phyloP scores from a whole-genome alignment of 2,113 vertebrate genomes.

The Neodon shergylaensis region DNA sequence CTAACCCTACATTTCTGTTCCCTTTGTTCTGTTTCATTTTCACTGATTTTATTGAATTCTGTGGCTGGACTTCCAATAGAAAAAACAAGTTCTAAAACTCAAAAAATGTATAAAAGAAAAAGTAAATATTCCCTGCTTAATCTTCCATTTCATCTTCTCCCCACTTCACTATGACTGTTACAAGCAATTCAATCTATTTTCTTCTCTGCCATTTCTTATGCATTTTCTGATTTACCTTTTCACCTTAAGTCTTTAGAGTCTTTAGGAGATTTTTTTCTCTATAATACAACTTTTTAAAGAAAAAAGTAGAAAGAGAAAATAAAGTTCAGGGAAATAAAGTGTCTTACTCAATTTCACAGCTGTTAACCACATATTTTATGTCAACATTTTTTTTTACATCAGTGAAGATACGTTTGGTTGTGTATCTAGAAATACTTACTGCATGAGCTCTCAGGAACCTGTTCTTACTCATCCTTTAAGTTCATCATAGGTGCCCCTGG shows the following conservation, averaged over 20 bases:
- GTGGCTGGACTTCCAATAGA: not conserved
- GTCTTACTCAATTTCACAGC: not conserved
- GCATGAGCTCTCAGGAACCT: not conserved
- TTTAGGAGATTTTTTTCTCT: not conserved
- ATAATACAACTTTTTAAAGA: not conserved
- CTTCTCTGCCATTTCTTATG: not conserved
- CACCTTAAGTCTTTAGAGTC: not conserved
- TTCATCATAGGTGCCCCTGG: not conserved
- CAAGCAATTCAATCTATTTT: not conserved
- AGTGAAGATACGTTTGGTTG: not conserved
- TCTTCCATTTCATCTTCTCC: not conserved
- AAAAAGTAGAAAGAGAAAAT: not conserved
- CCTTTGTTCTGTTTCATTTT: not conserved
- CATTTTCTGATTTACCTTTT: not conserved
- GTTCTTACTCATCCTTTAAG: not conserved
- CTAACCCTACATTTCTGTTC: not conserved
- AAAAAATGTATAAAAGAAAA: not conserved
- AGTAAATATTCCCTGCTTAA: not conserved
- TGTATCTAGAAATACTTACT: not conserved
- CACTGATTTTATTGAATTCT: not conserved
- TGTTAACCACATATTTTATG: not conserved
- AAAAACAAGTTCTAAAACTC: slow-evolving; percentile 13
- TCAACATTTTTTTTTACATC: not conserved
- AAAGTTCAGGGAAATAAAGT: not conserved
- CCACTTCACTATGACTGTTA: not conserved